phyloP scores from a whole-genome alignment of 2,113 vertebrate genomes.

The Macquaria ambigua region DNA sequence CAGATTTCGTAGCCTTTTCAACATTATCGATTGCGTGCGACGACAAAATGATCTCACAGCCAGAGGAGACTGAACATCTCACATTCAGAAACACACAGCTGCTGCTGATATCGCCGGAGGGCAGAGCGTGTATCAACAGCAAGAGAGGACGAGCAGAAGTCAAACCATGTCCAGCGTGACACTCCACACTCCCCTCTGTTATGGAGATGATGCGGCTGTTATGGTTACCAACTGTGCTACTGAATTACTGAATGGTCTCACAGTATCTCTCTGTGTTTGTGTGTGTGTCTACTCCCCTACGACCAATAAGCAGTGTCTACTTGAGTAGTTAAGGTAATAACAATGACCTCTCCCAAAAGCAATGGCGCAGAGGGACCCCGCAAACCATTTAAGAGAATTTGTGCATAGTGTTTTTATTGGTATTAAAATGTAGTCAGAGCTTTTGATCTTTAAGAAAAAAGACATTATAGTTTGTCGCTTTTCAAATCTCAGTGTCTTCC shows the following conservation, averaged over 20 bases:
- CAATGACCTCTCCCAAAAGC: neutral
- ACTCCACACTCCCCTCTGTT: slow-evolving; percentile 62
- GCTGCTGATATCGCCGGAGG: slow-evolving; percentile 51
- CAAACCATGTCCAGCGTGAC: slow-evolving; percentile 51
- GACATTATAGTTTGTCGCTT: neutral
- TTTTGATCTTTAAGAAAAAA: neutral
- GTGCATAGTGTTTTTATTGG: neutral
- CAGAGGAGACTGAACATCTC: slow-evolving; percentile 13
- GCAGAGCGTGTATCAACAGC: slow-evolving; percentile 36
- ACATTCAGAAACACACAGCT: slow-evolving; percentile 55
- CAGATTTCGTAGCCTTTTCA: neutral
- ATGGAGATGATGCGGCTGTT: slow-evolving; percentile 73
- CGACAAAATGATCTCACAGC: slow-evolving; percentile 20
- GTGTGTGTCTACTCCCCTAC: neutral
- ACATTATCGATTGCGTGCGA: neutral
- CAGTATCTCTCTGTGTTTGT: slow-evolving; percentile 17
- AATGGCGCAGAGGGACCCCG: neutral
- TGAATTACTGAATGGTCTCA: slow-evolving; percentile 42
- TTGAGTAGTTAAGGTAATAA: neutral
- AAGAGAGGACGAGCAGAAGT: slow-evolving; percentile 35
- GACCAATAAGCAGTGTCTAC: neutral
- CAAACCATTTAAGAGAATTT: neutral
- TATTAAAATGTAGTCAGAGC: too few species aligned
- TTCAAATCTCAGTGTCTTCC: neutral
- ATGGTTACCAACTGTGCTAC: slow-evolving; percentile 59